phyloP scores from a whole-genome alignment of 2,113 vertebrate genomes.

The Condylura cristata region DNA sequence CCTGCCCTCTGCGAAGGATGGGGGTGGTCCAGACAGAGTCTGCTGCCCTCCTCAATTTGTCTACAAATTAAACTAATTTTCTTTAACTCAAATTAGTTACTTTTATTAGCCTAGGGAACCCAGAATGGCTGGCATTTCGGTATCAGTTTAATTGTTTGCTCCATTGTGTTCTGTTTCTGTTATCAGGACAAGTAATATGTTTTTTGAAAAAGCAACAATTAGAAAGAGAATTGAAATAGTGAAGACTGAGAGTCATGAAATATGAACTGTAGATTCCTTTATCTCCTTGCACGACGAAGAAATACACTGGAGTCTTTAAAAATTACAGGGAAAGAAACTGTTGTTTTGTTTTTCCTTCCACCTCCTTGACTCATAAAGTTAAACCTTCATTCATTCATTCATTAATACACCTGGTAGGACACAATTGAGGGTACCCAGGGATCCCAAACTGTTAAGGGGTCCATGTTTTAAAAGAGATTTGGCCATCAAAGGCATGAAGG shows the following conservation, averaged over 20 bases:
- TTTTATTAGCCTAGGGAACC: too few relatives aligned
- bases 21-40: too few relatives aligned
- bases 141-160: not conserved
- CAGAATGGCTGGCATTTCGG: too few relatives aligned
- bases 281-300: not conserved
- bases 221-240: not conserved
- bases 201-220: conserved; percentile 8
- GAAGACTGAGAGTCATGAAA: not conserved
- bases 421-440: too few relatives aligned
- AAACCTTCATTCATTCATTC: not conserved
- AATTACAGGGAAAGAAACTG: not conserved
- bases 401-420: not conserved
- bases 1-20: too few relatives aligned
- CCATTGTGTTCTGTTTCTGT: not conserved
- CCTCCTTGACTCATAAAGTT: not conserved
- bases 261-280: not conserved
- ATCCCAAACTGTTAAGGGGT: too few relatives aligned
- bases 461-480: too few relatives aligned
- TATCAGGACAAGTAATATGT: not conserved
- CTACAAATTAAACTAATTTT: too few relatives aligned
- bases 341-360: not conserved
- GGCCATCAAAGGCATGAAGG: too few relatives aligned
- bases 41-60: too few relatives aligned
- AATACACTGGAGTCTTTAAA: not conserved
- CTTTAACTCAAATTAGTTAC: too few relatives aligned